Evolutionary conservation across 2,113 vertebrate genomes (phyloP), one percentile per base, ranked within the genome.

Genomic region (Oceanites oceanicus): DNA sequence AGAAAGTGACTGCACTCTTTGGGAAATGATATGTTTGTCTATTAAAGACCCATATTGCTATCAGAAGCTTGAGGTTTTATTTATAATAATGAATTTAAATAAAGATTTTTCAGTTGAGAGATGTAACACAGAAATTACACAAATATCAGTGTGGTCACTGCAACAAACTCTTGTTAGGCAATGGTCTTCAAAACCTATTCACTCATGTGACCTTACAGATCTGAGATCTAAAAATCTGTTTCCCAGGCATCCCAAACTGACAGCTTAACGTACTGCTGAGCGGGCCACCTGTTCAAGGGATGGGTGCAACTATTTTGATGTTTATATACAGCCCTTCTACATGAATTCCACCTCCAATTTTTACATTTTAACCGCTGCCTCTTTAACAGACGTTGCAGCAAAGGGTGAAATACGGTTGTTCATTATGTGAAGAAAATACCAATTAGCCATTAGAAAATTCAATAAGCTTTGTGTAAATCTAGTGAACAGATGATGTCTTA

Each of bases 381-480:
- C 77, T 93, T 95, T 78, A 91, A 80, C 86, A 96, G 86, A 76
- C 29, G 0, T 68, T 62, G 49, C 63, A 79, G 93, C 47, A 82
- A 96, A 94, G 62, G 73, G 94, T 91, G 91, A 95, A 98, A 97
- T 95, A 91, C 80, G 89, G 70, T 97, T 96, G 84, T 96, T 98
- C 96, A 92, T 97, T 97, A 95, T 92, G 94, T 95, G 96, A 97
- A 96, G 97, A 97, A 98, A 98, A 97, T 95, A 97, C 81, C 96
- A 97, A 98, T 97, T 97, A 98, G 89, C 86, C 74, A 58, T 80
- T 83, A 83, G 95, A 97, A 93, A 97, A 97, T 97, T 96, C 94
- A 95, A 94, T 96, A 97, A 97, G 96, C 92, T 97, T 96, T 97
- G 93, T 95, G 92, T 91, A 97, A 97, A 97, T 96, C 92, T 80